A percentile compares a stretch with the other conserved stretches of the same genome.
These are phyloP conservation scores for Mormyrops boulengeri DNA, from an alignment of 2,797 vertebrate species.

Conservation along the genomic window DNA sequence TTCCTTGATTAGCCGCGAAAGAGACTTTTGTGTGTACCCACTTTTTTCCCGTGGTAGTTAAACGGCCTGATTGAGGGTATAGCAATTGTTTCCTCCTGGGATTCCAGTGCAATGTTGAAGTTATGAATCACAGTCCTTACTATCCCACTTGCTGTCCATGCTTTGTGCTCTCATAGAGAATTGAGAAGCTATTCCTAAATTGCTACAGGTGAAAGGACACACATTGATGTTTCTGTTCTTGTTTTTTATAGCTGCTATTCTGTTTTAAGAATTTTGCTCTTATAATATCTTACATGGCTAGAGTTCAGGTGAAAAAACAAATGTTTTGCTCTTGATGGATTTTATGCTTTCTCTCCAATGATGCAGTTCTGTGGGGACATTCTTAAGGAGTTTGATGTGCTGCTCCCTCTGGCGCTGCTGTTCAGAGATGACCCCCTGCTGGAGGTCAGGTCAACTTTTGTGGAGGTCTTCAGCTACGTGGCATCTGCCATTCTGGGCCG, in stretches of 20 bases:
- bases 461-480: constrained; percentile 76
- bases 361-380: constrained; percentile 81
- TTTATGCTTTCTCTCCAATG: background rate
- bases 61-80: background rate
- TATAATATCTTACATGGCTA: background rate
- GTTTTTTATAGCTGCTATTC: background rate
- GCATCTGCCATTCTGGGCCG: constrained; percentile 68
- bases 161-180: background rate
- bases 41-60: background rate
- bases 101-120: background rate
- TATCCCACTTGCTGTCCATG: background rate
- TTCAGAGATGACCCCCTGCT: constrained; percentile 73
- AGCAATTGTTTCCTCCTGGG: background rate
- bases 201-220: background rate
- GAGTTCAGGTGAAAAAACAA: background rate
- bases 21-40: background rate
- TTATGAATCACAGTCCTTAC: background rate
- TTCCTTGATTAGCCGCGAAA: background rate
- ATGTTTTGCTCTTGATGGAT: background rate
- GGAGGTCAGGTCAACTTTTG: constrained; percentile 77
- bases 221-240: background rate
- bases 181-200: background rate
- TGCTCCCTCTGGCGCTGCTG: constrained; percentile 81
- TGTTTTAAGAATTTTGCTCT: background rate
- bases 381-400: constrained; percentile 74